Conservation (phyloP, 2,797 vertebrate genomes). For the Miopithecus talapoin region DNA sequence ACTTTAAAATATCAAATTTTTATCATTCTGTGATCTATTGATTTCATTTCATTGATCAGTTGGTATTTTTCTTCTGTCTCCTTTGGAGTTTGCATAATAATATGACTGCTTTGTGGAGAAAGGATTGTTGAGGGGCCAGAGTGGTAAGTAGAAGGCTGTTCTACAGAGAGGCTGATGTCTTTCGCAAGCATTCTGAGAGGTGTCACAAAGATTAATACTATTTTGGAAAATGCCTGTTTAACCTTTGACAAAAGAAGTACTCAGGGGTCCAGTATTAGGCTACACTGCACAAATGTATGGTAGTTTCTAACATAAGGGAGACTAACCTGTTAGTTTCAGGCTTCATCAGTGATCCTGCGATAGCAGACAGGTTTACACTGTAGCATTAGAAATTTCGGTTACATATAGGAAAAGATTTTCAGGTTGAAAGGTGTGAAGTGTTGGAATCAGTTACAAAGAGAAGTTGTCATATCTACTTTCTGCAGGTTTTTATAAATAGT, state of each 20-base stretch:
- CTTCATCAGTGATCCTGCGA: background rate
- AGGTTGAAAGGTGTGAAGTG: background rate
- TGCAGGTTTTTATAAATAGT: background rate
- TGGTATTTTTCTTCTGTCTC: background rate
- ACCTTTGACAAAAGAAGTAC: background rate
- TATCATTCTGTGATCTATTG: background rate
- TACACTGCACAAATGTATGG: too few species aligned
- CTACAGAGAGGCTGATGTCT: background rate
- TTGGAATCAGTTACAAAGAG: background rate
- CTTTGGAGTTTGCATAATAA: background rate
- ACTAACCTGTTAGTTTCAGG: background rate
- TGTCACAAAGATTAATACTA: background rate
- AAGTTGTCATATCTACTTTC: background rate
- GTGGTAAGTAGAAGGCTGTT: background rate
- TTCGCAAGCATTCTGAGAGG: background rate
- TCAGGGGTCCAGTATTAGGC: background rate
- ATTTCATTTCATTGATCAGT: background rate
- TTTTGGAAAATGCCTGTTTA: conserved; percentile 10
- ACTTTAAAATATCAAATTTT: background rate
- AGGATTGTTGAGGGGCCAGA: background rate
- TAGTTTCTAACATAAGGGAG: background rate
- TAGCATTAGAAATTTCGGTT: background rate
- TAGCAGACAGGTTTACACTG: background rate
- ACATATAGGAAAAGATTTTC: background rate
- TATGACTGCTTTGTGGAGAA: background rate